Evolutionary conservation across 1,140 invertebrate species (phyloP).

Genomic region (Scaptodrosophila lebanonensis): DNA sequence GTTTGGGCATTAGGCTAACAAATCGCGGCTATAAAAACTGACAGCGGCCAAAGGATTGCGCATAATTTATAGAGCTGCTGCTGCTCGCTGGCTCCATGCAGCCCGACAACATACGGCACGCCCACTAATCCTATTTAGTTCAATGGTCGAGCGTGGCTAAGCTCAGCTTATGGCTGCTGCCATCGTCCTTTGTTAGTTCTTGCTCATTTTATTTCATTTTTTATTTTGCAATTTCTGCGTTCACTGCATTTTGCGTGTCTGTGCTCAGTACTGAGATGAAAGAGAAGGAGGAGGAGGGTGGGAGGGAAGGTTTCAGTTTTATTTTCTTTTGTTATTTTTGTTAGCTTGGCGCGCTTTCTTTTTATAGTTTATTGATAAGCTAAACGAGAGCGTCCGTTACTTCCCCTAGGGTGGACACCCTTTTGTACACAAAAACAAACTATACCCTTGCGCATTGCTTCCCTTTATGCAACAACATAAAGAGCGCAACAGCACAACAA

Average conservation of each 20-base stretch:
- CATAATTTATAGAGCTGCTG: too few species aligned
- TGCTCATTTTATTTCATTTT: constrained; percentile 57
- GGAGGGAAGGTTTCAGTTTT: too few species aligned
- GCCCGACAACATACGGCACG: too few species aligned
- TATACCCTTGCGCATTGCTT: constrained; percentile 38
- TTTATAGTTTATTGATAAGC: constrained; percentile 75
- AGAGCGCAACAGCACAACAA: constrained; percentile 13
- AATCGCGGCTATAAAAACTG: too few species aligned
- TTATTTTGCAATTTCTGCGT: constrained; percentile 67
- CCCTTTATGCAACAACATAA: constrained; percentile 46
- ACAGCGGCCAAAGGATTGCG: too few species aligned
- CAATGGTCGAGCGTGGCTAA: too few species aligned
- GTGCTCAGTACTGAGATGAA: constrained; percentile 30
- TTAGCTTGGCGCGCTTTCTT: constrained; percentile 13
- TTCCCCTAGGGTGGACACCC: constrained; percentile 48
- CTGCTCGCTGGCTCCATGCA: too few species aligned
- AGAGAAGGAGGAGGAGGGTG: too few species aligned
- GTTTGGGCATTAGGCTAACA: too few species aligned
- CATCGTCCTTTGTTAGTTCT: not conserved
- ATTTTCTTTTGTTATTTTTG: not conserved
- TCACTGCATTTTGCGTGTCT: constrained; percentile 64
- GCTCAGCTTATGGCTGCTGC: too few species aligned
- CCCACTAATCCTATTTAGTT: constrained; percentile 48
- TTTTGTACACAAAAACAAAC: constrained; percentile 29
- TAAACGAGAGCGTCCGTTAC: constrained; percentile 31